phyloP scores from a whole-genome alignment of 2,888 invertebrate genomes.

The Limenitis camilla region DNA sequence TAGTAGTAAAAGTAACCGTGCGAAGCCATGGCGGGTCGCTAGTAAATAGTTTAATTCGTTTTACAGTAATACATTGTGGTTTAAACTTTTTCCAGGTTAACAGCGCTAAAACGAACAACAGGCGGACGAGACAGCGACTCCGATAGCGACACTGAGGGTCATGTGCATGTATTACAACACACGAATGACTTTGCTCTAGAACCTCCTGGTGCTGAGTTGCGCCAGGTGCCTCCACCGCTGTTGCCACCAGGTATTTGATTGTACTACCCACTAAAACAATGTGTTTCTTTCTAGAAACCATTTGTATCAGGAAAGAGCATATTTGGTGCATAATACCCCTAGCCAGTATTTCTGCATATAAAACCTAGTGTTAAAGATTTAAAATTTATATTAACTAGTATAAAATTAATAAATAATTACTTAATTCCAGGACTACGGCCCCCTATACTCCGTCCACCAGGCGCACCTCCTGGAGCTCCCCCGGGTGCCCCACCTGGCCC shows the following conservation, averaged over 20 bases:
- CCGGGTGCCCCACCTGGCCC: constrained; percentile 31
- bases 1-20: too few relatives aligned
- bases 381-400: too few relatives aligned
- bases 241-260: constrained; percentile 43
- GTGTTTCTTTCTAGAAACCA: too few relatives aligned
- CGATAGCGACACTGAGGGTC: constrained; percentile 49
- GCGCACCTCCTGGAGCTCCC: constrained; percentile 25
- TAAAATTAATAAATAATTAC: too few relatives aligned
- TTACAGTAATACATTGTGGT: not conserved
- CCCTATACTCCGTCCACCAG: constrained; percentile 45
- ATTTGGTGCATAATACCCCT: too few relatives aligned
- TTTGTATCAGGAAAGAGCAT: too few relatives aligned
- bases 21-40: too few relatives aligned
- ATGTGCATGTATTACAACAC: constrained; percentile 14
- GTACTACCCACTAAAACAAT: too few relatives aligned
- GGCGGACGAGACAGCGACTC: constrained; percentile 52
- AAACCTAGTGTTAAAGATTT: too few relatives aligned
- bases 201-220: constrained; percentile 57
- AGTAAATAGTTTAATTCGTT: not conserved
- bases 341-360: too few relatives aligned
- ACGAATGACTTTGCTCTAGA: constrained; percentile 42
- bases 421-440: constrained; percentile 43
- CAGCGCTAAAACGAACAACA: constrained; percentile 47
- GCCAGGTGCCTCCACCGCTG: constrained; percentile 56
- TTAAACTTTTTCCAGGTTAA: constrained; percentile 36